These are phyloP conservation scores for Corydoras sp. DNA, from an alignment of 2,113 vertebrate genomes.

Conservation along the genomic window DNA sequence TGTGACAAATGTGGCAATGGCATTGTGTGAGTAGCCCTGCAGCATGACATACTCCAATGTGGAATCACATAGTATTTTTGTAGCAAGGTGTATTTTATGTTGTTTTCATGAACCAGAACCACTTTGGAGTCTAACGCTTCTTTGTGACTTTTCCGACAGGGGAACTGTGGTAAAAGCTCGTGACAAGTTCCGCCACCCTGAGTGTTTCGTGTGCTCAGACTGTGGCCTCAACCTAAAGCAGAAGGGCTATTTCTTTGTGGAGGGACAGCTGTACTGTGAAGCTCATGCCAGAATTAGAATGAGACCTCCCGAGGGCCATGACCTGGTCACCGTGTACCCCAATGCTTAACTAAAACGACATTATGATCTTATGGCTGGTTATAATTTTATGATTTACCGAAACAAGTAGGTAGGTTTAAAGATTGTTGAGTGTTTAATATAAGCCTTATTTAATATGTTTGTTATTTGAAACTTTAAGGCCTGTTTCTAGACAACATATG, in stretches of 20 bases:
- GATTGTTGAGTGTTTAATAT: slow-evolving; percentile 1
- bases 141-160: slow-evolving; percentile 46
- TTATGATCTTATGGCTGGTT: neutral
- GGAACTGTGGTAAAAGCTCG: slow-evolving; percentile 79
- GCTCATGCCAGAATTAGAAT: slow-evolving; percentile 72
- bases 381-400: no score
- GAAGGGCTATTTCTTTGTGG: slow-evolving; percentile 84
- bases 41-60: neutral
- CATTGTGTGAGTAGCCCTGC: slow-evolving; percentile 80
- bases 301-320: slow-evolving; percentile 75
- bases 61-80: neutral
- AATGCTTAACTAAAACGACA: slow-evolving; percentile 53
- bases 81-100: no score
- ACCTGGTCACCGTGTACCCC: slow-evolving; percentile 75
- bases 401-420: neutral
- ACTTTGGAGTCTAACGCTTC: neutral
- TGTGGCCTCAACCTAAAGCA: slow-evolving; percentile 81
- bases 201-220: slow-evolving; percentile 82
- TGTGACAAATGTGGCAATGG: slow-evolving; percentile 95
- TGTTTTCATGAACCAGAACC: neutral
- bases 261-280: slow-evolving; percentile 81
- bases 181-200: slow-evolving; percentile 78
- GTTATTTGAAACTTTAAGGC: neutral
- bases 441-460: neutral
- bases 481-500: neutral